Conservation (phyloP, 2,113 vertebrate genomes). For the Atherinomorus stipes region DNA sequence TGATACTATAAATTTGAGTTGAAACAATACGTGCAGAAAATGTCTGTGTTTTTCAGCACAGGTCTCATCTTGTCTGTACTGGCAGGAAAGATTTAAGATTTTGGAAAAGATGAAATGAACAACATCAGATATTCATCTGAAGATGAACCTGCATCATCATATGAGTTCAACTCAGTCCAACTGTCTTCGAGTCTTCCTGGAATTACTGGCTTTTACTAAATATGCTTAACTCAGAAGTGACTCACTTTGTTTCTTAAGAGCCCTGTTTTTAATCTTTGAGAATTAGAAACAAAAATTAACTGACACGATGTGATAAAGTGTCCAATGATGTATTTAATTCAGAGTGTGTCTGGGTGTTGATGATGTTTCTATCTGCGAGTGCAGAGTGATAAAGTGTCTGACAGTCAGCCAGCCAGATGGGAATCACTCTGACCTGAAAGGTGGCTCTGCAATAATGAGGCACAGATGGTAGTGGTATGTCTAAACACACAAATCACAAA, state of each 20-base stretch:
- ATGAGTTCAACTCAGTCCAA: too few relatives aligned
- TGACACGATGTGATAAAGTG: conserved; percentile 24
- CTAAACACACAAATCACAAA: conserved; percentile 18
- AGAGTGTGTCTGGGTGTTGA: conserved; percentile 1
- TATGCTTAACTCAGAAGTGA: background rate
- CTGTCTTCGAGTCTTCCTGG: background rate
- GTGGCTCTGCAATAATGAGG: conserved; percentile 59
- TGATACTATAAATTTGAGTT: conserved; percentile 35
- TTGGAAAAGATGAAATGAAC: background rate
- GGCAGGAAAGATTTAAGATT: background rate
- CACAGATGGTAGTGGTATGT: conserved; percentile 57
- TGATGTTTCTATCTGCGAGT: conserved; percentile 20
- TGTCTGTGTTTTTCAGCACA: conserved; percentile 12
- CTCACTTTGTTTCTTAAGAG: background rate
- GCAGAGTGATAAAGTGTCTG: conserved; percentile 48
- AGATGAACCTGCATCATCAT: too few relatives aligned
- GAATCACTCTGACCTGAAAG: conserved; percentile 56
- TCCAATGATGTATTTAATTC: conserved; percentile 5
- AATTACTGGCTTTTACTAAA: background rate
- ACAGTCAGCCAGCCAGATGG: conserved; percentile 41
- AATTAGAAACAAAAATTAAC: conserved; percentile 43
- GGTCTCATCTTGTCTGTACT: conserved; percentile 20
- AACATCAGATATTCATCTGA: background rate
- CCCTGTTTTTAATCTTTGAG: background rate
- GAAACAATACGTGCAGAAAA: conserved; percentile 23